These are phyloP conservation scores for Semicossyphus pulcher DNA, from an alignment of 2,113 vertebrate species.

Conservation along the genomic window DNA sequence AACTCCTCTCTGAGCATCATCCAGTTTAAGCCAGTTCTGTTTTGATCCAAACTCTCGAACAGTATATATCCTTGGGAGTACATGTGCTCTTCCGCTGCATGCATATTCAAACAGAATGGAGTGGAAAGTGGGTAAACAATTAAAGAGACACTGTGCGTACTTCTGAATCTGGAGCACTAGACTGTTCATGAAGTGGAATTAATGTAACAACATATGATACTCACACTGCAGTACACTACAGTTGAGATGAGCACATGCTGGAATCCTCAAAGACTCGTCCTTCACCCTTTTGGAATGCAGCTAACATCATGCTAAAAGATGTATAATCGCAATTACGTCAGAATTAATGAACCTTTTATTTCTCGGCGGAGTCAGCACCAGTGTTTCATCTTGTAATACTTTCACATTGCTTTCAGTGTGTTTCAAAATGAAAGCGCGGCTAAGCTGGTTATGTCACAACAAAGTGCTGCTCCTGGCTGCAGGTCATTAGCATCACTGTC, in stretches of 20 bases:
- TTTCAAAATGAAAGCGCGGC: slow-evolving; percentile 38
- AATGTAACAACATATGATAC: slow-evolving; percentile 25
- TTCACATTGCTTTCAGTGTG: slow-evolving; percentile 51
- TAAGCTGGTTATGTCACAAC: slow-evolving; percentile 54
- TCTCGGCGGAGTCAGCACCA: slow-evolving; percentile 2
- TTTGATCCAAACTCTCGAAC: slow-evolving; percentile 67
- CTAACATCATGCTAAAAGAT: too few species aligned
- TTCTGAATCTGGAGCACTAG: slow-evolving; percentile 56
- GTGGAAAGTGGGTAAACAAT: slow-evolving; percentile 73
- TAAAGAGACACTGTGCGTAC: slow-evolving; percentile 54
- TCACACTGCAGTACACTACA: slow-evolving; percentile 2
- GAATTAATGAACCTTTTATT: slow-evolving; percentile 47
- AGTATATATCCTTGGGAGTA: slow-evolving; percentile 73
- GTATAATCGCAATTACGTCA: slow-evolving; percentile 35
- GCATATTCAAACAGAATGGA: slow-evolving; percentile 70
- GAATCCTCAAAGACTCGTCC: slow-evolving; percentile 25
- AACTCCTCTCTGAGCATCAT: slow-evolving; percentile 65
- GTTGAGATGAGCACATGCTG: slow-evolving; percentile 1
- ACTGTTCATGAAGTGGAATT: slow-evolving; percentile 42
- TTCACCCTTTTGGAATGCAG: slow-evolving; percentile 32
- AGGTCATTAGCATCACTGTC: slow-evolving; percentile 50
- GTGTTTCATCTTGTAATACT: slow-evolving; percentile 33
- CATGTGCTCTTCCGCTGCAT: slow-evolving; percentile 56
- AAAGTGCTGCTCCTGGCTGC: slow-evolving; percentile 34
- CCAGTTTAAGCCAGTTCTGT: slow-evolving; percentile 67